These are phyloP conservation scores for Itoplectis maculator DNA, from an alignment of 2,888 invertebrate species.

Conservation along the genomic window DNA sequence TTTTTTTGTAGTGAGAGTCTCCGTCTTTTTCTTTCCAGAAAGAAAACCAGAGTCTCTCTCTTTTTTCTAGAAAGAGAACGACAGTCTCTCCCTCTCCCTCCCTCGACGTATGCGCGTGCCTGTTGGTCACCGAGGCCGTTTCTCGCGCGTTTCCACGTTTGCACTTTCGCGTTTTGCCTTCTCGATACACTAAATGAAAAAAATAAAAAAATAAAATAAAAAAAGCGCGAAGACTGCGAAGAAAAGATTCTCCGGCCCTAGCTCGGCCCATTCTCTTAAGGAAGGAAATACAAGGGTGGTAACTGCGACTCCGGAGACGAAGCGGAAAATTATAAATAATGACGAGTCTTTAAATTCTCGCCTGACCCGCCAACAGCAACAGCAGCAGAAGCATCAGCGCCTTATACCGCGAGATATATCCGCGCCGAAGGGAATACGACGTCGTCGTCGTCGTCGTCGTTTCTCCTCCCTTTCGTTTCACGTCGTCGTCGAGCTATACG, in stretches of 20 bases:
- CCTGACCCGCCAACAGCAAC: conserved; percentile 16
- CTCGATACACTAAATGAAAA: conserved; percentile 41
- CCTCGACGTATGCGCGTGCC: conserved; percentile 19
- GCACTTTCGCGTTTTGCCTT: conserved; percentile 28
- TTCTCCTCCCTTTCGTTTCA: no score
- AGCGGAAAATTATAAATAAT: conserved; percentile 84
- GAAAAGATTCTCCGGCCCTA: conserved; percentile 55
- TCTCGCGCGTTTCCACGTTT: conserved; percentile 33
- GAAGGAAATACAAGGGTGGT: conserved; percentile 70
- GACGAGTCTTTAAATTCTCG: conserved; percentile 74
- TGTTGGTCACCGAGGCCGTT: conserved; percentile 23
- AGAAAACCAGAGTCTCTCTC: no score
- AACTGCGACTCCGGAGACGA: conserved; percentile 69
- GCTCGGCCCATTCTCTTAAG: conserved; percentile 78
- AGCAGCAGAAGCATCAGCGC: neutral
- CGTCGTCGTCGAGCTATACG: no score
- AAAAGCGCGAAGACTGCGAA: conserved; percentile 54
- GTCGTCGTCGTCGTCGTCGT: neutral
- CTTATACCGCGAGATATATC: conserved; percentile 13
- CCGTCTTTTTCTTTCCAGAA: no score
- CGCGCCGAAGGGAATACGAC: conserved; percentile 31
- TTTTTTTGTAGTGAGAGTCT: no score
- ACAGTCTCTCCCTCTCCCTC: no score
- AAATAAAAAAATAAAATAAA: conserved; percentile 55
- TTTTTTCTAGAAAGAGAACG: no score